Base-by-base conservation (phyloP, 2,888 invertebrate genomes). In the Brachycybe producta region DNA sequence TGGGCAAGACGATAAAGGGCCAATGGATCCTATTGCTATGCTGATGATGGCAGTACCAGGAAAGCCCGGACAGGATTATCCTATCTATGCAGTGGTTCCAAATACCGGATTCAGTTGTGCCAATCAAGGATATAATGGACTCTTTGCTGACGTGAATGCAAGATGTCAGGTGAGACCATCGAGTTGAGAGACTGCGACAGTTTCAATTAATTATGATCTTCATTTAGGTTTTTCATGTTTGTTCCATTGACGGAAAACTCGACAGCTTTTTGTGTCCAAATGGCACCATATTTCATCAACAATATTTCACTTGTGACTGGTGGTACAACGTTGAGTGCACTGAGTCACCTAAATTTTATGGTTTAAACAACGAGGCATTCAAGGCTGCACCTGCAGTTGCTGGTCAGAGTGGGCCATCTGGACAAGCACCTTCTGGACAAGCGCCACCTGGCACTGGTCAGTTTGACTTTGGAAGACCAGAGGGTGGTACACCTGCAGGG, bases 41-140 rank as follows among this genome's bases (percentile, higher is more conserved):
- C 27, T 42, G 42, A 23, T 21, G 27, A 42, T 42, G 42, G 24
- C 43, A 2, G 27, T 49, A 2, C 49, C 49, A 13, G 49, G 49
- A 2, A 38, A 8, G 4, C 21, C 38, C 11, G 49, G 40, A 19
- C 23, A 19, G 15, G 34, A 32, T 15, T 49, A 49, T 15, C 49
- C 49, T 34, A 42, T 49, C n/a, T 42, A 39, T 21, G 40, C 41
- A 2, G n/a, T n/a, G 17, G 41, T 41, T 5, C 49, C 49, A 15
- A 4, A 27, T 1, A 49, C 49, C 23, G 11, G 23, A 2, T 49
- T 49, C 41, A 15, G 15, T 23, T 50, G 49, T 28, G 24, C 5
- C 13, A 13, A 17, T 13, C 34, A 32, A 17, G 2, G n/a, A 2
- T 80, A 77, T 59, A 19, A 30, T 11, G 49, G 49, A 11, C 15